Conservation (phyloP, 2,797 vertebrate genomes). For the Acrossocheilus fasciatus region DNA sequence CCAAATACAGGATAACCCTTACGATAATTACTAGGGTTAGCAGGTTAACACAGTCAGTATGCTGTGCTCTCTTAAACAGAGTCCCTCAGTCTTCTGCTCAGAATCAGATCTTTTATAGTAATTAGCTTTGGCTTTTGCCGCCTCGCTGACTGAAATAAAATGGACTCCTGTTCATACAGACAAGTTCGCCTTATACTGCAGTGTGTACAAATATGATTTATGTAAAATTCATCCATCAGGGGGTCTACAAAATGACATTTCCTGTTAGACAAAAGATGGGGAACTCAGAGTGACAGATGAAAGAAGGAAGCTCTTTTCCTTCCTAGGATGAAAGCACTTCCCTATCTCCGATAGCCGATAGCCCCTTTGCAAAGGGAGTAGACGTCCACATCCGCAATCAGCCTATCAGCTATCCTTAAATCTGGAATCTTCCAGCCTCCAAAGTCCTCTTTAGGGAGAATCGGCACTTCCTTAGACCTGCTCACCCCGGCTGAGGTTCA, state of each 20-base stretch:
- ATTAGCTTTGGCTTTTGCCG: conserved; percentile 13
- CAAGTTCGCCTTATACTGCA: conserved; percentile 15
- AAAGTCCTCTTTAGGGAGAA: conserved; percentile 55
- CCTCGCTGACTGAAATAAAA: conserved; percentile 10
- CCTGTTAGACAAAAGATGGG: conserved; percentile 42
- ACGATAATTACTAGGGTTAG: conserved; percentile 55
- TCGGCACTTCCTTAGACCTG: conserved; percentile 30
- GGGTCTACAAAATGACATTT: conserved; percentile 36
- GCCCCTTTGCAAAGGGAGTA: conserved; percentile 48
- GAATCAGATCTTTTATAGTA: conserved; percentile 25
- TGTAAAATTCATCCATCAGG: conserved; percentile 4
- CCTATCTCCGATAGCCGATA: conserved; percentile 58
- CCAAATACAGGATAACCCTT: conserved; percentile 50
- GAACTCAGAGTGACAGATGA: conserved; percentile 53
- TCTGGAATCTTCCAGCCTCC: conserved; percentile 38
- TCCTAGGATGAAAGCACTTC: conserved; percentile 55
- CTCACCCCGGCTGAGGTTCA: conserved; percentile 12
- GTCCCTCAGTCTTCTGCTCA: conserved; percentile 17
- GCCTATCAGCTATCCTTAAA: conserved; percentile 47
- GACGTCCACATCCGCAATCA: conserved; percentile 52
- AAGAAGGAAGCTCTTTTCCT: conserved; percentile 53
- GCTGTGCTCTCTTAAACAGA: conserved; percentile 36
- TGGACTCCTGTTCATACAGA: neutral
- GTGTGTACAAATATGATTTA: conserved; percentile 10
- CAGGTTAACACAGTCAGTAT: conserved; percentile 59